phyloP scores from a whole-genome alignment of 2,113 vertebrate genomes.

The Myiopsitta monachus region DNA sequence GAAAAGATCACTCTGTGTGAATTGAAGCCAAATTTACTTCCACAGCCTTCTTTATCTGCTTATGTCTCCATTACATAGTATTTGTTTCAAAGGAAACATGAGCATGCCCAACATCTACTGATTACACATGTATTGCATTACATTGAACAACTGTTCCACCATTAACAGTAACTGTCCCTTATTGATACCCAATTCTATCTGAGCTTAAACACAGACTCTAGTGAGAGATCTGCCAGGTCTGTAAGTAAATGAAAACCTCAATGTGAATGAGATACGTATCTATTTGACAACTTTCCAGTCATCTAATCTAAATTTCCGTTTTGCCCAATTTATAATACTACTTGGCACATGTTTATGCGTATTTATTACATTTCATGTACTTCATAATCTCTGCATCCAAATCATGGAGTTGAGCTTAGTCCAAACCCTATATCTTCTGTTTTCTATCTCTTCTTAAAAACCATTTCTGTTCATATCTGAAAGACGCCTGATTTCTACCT shows the following conservation, averaged over 20 bases:
- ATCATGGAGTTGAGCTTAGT: neutral
- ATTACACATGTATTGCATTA: rapidly evolving
- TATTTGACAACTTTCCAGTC: neutral
- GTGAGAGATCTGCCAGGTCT: neutral
- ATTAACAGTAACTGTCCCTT: neutral
- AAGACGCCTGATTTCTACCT: neutral
- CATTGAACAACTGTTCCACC: neutral
- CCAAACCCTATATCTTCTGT: neutral
- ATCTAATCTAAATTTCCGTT: neutral
- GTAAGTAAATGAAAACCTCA: neutral
- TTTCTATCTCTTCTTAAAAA: neutral
- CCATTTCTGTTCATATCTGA: neutral
- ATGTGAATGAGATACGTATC: neutral
- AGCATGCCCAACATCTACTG: neutral
- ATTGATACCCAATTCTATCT: neutral
- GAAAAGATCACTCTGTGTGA: neutral
- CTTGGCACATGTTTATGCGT: neutral
- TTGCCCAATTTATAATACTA: neutral
- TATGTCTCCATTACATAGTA: neutral
- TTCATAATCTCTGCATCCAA: neutral
- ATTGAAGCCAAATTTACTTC: neutral
- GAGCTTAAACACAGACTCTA: neutral
- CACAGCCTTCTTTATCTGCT: neutral
- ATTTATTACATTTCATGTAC: neutral
- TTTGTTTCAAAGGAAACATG: neutral